A percentile compares a stretch with the other conserved stretches of the same genome.
These are phyloP conservation scores for Dendrophyllia cribrosa DNA, from an alignment of 64 coral and sea anemone species.

Conservation along the genomic window DNA sequence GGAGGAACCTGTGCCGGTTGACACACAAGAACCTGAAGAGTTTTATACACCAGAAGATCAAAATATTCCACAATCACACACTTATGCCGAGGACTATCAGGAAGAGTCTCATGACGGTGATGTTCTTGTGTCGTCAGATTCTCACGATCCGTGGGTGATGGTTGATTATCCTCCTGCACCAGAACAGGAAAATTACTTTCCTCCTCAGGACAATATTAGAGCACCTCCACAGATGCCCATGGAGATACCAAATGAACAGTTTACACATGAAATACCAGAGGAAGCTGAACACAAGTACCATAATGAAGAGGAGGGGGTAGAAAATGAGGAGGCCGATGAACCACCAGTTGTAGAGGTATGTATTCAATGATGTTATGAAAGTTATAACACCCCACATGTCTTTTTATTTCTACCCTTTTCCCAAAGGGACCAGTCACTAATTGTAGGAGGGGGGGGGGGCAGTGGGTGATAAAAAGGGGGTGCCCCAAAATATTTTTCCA, in stretches of 20 bases:
- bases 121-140: background rate
- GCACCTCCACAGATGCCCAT: no score
- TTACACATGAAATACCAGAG: background rate
- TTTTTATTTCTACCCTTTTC: no score
- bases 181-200: conserved; percentile 6
- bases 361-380: background rate
- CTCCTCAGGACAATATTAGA: background rate
- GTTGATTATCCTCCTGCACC: conserved; percentile 20
- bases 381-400: no score
- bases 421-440: no score
- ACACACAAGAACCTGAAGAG: background rate
- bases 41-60: conserved; percentile 20
- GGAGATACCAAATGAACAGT: background rate
- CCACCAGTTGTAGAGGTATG: conserved; percentile 11
- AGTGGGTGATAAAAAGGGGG: no score
- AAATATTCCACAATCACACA: conserved; percentile 22
- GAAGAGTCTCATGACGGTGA: background rate
- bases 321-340: background rate
- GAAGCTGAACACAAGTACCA: conserved; percentile 8
- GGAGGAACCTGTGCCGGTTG: background rate
- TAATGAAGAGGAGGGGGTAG: background rate
- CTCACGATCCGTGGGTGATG: conserved; percentile 28
- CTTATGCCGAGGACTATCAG: background rate
- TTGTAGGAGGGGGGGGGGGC: no score
- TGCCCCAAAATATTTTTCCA: no score